Evolutionary conservation across 1,140 invertebrate genomes (phyloP), one percentile per base, ranked within the genome.

Genomic region (Bombus balteatus): DNA sequence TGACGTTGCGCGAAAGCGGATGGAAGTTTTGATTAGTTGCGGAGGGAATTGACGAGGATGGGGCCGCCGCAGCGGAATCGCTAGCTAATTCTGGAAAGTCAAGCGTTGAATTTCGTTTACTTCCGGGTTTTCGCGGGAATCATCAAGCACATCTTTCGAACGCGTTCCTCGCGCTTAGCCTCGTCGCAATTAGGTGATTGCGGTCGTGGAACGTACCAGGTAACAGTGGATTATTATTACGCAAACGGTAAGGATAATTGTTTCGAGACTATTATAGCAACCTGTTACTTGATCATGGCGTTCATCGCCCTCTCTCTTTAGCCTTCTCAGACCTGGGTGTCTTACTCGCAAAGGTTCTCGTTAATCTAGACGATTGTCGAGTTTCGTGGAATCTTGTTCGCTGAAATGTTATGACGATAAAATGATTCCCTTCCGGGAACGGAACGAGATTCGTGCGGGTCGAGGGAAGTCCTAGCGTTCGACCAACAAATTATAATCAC

Each of bases 1-100:
- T 62, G 79, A 73, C 75, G 74, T 79, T 37, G 70, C 32, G 53
- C 57, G 82, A 83, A 90, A 90, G 87, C 88, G 89, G 77, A 85
- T 62, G 86, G 90, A 93, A 92, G 91, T 93, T 93, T 92, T 92
- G 89, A 93, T 93, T 92, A 92, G 91, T 93, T 92, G 83, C 85
- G 41, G 77, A 85, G 81, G 87, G 86, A 91, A 92, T 92, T 91
- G 89, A 92, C 89, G 90, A 87, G 85, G 71, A 81, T 76, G 43
- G 39, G 65, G 37, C 68, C 73, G 53, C 37, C 74, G 87, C 65
- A 34, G 77, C 25, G 12, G 71, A 74, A 74, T 66, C 70, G 47
- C 74, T 91, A 88, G 88, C 85, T 92, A 91, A 92, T 90, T 92
- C 86, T 78, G 82, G 73, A 90, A 80, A 92, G 88, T 91, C 83